Percentiles rank a stretch among this genome's conserved stretches.
These are phyloP conservation scores for Eptesicus fuscus DNA, from an alignment of 2,113 vertebrate genomes.

Conservation along the genomic window DNA sequence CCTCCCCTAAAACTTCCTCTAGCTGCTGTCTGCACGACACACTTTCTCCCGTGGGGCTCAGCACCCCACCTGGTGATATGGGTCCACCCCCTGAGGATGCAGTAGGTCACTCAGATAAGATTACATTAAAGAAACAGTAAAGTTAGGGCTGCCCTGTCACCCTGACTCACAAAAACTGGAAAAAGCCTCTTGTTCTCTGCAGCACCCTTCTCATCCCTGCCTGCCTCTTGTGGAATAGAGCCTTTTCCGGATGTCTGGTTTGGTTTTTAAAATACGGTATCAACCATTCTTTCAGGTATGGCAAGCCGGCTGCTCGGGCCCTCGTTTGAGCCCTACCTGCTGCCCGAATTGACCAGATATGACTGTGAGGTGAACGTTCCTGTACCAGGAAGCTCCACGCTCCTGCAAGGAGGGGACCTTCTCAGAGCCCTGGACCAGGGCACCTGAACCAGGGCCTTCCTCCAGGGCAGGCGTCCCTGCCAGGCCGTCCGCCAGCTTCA, in stretches of 20 bases:
- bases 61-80: neutral
- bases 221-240: neutral
- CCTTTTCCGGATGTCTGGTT: neutral
- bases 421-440: conserved; percentile 95
- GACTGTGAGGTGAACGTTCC: conserved; percentile 99
- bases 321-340: conserved; percentile 87
- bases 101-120: neutral
- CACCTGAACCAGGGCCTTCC: conserved; percentile 81
- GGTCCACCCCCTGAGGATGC: neutral
- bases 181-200: neutral
- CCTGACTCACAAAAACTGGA: neutral
- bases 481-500: conserved; percentile 77
- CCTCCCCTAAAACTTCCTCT: neutral
- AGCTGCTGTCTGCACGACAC: fast-evolving
- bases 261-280: neutral
- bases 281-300: conserved; percentile 82
- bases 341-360: conserved; percentile 96
- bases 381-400: conserved; percentile 89
- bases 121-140: neutral
- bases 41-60: neutral
- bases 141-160: neutral
- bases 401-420: conserved; percentile 96
- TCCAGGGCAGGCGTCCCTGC: neutral
- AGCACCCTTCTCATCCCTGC: neutral
- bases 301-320: conserved; percentile 90